Base-by-base conservation (phyloP, 2,797 vertebrate genomes). In the Pampus argenteus region DNA sequence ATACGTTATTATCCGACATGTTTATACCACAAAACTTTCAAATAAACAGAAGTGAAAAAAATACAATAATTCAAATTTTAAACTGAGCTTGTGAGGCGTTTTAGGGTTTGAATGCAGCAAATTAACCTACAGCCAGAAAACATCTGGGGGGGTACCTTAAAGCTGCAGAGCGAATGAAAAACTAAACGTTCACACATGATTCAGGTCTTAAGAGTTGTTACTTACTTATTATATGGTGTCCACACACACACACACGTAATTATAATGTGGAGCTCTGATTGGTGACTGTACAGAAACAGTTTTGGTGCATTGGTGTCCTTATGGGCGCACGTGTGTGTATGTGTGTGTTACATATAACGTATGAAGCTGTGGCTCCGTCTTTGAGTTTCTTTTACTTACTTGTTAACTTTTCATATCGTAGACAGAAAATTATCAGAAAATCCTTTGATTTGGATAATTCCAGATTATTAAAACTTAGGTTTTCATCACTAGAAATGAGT, bases 251-350 rank as follows among this genome's bases (percentile, higher is more conserved):
- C 42, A 54, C 10, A 49, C 71, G 10, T 47, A 47, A 85, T 88
- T 85, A 86, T 26, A 82, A 59, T 13, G 67, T 70, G 20, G 29
- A 72, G 71, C 20, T 2, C 60, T 78, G 83, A 79, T 65, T 79
- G 69, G 73, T 66, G 74, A 81, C 72, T 61, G 76, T 36, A 66
- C 75, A 71, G 57, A 64, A 65, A 63, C 25, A 10, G 26, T 56
- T 81, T 65, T 70, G 42, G 76, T 73, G n/a, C 38, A 62, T 60
- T 18, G 58, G 36, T 63, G 40, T 74, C 23, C 6, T 8, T 58
- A 1, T 52, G 34, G 14, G 31, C 1, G n/a, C n/a, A n/a, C n/a
- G n/a, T n/a, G 47, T 50, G 45, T 70, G 42, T 36, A 36, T 34
- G 48, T 45, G 44, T 48, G 31, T 38, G 45, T 81, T 83, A 78